phyloP scores from a whole-genome alignment of 2,888 invertebrate species.

The Rhorus exstirpatorius region DNA sequence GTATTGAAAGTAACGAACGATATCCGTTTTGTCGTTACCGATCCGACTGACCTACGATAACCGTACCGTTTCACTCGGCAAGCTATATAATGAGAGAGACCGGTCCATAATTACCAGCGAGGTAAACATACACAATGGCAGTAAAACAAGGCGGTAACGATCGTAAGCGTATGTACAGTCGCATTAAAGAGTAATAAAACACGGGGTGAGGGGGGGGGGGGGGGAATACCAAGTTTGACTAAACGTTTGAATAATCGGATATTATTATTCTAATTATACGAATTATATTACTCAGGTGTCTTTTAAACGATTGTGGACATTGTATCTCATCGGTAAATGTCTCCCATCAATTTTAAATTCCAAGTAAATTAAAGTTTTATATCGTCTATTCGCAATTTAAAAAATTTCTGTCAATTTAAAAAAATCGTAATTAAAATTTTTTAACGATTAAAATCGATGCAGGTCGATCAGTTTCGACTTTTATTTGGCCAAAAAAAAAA shows the following conservation, averaged over 20 bases:
- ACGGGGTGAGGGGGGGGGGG: background rate
- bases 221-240: background rate
- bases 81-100: constrained; percentile 16
- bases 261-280: constrained; percentile 21
- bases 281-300: background rate
- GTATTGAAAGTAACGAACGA: background rate
- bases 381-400: too few relatives aligned
- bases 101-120: constrained; percentile 24
- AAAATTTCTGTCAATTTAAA: too few relatives aligned
- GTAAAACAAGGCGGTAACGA: constrained; percentile 24
- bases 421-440: too few relatives aligned
- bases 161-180: background rate
- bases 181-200: constrained; percentile 1
- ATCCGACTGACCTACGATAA: background rate
- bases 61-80: constrained; percentile 14
- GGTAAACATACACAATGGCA: constrained; percentile 9
- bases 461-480: too few relatives aligned
- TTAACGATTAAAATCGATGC: too few relatives aligned
- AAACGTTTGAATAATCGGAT: constrained; percentile 14
- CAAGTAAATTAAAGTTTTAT: too few relatives aligned
- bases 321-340: constrained; percentile 23
- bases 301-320: constrained; percentile 5
- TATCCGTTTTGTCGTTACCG: constrained; percentile 6
- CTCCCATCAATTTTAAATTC: constrained; percentile 22
- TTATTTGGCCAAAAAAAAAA: too few relatives aligned